Percentiles rank a stretch among this genome's conserved stretches.
phyloP scores from a whole-genome alignment of 2,888 invertebrate species.

The Beris chalybata region DNA sequence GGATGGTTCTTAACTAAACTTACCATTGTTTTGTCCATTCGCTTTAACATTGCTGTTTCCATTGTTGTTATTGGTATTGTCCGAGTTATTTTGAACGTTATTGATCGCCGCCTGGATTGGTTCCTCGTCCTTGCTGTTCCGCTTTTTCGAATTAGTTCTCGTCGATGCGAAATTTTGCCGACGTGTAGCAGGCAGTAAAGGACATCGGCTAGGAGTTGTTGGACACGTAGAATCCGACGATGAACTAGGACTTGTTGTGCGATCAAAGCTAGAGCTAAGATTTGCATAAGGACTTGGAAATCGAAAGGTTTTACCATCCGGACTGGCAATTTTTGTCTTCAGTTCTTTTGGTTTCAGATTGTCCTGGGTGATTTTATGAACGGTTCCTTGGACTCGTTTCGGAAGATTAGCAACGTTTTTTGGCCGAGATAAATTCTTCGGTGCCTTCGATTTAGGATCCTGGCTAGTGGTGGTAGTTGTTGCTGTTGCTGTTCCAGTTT shows the following conservation, averaged over 20 bases:
- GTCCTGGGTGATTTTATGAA: constrained; percentile 33
- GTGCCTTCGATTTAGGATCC: constrained; percentile 18
- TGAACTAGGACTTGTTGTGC: constrained; percentile 37
- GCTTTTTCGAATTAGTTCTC: constrained; percentile 2
- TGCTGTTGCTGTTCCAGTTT: constrained; percentile 18
- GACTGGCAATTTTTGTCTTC: constrained; percentile 29
- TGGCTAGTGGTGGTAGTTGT: constrained; percentile 8
- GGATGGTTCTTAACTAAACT: background rate
- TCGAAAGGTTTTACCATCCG: constrained; percentile 33
- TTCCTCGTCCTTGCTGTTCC: constrained; percentile 18
- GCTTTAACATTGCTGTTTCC: constrained; percentile 15
- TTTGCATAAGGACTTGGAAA: constrained; percentile 41
- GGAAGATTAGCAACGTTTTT: constrained; percentile 37
- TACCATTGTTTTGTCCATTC: constrained; percentile 28
- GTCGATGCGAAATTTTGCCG: constrained; percentile 1
- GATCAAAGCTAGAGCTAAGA: constrained; percentile 36
- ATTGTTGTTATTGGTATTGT: constrained; percentile 23
- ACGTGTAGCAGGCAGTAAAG: constrained; percentile 10
- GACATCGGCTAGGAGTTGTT: constrained; percentile 32
- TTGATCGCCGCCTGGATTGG: background rate
- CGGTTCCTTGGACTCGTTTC: constrained; percentile 13
- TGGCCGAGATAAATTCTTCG: constrained; percentile 33
- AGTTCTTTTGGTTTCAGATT: constrained; percentile 32
- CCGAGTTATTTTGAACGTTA: constrained; percentile 9
- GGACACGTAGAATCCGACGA: constrained; percentile 38